These are phyloP conservation scores for Manis pentadactyla DNA, from an alignment of 2,797 vertebrate genomes.

Conservation along the genomic window DNA sequence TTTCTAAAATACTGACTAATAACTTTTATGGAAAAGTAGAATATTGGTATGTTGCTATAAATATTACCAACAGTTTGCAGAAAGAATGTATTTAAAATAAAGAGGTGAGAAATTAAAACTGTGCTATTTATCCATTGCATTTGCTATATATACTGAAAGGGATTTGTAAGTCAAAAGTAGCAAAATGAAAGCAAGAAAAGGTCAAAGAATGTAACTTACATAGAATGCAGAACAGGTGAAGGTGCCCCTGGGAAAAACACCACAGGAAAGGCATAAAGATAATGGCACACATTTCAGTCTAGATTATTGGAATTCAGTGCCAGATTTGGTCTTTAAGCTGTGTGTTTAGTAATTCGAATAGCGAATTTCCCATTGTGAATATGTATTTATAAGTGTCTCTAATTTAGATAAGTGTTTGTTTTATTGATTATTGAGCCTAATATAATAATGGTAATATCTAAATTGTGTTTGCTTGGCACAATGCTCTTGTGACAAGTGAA, in stretches of 20 bases:
- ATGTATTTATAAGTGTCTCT: constrained; percentile 38
- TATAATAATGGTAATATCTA: constrained; percentile 48
- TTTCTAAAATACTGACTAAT: constrained; percentile 43
- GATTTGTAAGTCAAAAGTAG: constrained; percentile 79
- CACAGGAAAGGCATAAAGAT: constrained; percentile 47
- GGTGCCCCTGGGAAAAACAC: background rate
- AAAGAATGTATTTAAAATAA: constrained; percentile 75
- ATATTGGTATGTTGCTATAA: constrained; percentile 65
- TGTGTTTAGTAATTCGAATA: constrained; percentile 60
- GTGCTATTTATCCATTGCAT: constrained; percentile 76
- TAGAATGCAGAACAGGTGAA: constrained; percentile 71
- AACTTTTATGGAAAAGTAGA: constrained; percentile 44
- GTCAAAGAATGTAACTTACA: constrained; percentile 75
- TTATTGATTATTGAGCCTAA: constrained; percentile 57
- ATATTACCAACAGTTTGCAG: constrained; percentile 63
- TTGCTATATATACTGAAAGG: constrained; percentile 78
- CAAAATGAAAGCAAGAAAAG: constrained; percentile 77
- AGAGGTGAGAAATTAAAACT: constrained; percentile 70
- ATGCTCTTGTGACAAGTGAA: background rate
- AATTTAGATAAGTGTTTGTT: constrained; percentile 53
- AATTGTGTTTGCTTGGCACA: constrained; percentile 1
- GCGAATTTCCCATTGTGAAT: constrained; percentile 62
- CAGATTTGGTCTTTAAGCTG: constrained; percentile 30
- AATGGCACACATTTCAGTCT: background rate
- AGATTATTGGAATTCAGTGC: background rate